phyloP scores from a whole-genome alignment of 2,113 vertebrate species.

The Actenoides lindsayi region DNA sequence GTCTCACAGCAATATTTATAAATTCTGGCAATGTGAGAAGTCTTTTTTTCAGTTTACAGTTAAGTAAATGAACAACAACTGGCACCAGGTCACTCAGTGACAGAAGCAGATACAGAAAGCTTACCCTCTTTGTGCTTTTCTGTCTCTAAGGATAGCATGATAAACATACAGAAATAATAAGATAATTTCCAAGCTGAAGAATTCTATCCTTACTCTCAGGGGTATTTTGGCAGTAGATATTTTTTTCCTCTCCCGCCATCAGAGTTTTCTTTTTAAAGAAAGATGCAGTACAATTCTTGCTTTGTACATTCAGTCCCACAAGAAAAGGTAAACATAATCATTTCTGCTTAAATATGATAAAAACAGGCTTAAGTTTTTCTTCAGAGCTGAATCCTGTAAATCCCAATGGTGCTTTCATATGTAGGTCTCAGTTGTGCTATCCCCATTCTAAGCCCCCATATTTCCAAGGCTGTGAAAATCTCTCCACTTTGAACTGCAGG shows the following conservation, averaged over 20 bases:
- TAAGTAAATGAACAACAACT: not conserved
- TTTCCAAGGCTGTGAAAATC: not conserved
- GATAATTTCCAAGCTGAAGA: not conserved
- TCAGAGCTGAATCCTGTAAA: not conserved
- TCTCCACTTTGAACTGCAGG: not conserved
- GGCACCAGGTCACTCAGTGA: not conserved
- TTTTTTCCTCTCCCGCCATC: not conserved
- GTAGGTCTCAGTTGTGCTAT: not conserved
- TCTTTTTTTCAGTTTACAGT: not conserved
- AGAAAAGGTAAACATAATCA: not conserved
- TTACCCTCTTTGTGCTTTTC: not conserved
- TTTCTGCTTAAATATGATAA: not conserved
- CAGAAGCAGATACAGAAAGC: not conserved
- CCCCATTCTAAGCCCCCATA: not conserved
- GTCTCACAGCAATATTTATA: not conserved
- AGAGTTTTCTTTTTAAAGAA: not conserved
- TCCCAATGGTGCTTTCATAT: not conserved
- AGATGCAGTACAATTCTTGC: not conserved
- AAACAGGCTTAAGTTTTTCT: not conserved
- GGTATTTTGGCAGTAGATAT: not conserved
- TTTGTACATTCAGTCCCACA: not conserved
- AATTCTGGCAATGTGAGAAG: not conserved
- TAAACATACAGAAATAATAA: not conserved
- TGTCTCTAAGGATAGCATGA: not conserved
- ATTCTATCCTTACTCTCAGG: not conserved